These are phyloP conservation scores for Aldabrachelys gigantea DNA, from an alignment of 2,113 vertebrate genomes.

Conservation along the genomic window DNA sequence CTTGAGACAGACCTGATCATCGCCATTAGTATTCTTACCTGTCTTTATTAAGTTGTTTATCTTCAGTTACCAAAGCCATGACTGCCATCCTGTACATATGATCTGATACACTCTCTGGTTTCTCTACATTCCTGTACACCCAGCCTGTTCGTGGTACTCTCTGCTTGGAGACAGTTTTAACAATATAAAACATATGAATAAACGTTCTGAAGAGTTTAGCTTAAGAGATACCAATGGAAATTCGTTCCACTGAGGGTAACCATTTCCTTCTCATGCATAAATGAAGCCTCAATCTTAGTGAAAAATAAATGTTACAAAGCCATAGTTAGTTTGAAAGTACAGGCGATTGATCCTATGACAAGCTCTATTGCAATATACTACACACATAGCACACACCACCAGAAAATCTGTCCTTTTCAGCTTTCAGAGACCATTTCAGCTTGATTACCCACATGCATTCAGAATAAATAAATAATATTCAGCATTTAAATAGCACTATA, in stretches of 20 bases:
- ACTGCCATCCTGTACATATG: conserved; percentile 99
- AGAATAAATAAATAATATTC: neutral
- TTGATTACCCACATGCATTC: neutral
- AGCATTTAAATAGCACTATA: neutral
- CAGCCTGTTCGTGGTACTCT: conserved; percentile 93
- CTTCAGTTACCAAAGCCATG: conserved; percentile 92
- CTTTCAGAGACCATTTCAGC: neutral
- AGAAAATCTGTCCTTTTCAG: neutral
- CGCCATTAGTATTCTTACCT: conserved; percentile 76
- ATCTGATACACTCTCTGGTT: conserved; percentile 95
- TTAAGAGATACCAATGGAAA: rapidly evolving
- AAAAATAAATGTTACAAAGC: neutral
- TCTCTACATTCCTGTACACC: conserved; percentile 90
- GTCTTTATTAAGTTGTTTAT: conserved; percentile 89
- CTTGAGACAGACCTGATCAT: rapidly evolving
- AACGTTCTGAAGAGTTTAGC: rapidly evolving
- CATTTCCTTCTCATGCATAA: neutral
- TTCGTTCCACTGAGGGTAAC: neutral
- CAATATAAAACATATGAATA: rapidly evolving
- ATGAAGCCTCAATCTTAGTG: neutral
- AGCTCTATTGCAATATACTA: neutral
- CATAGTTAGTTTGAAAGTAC: neutral
- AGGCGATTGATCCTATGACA: neutral
- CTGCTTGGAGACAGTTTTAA: conserved; percentile 49
- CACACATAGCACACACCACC: neutral